phyloP scores from a whole-genome alignment of 1,140 invertebrate genomes.

The Trichonephila inaurata region DNA sequence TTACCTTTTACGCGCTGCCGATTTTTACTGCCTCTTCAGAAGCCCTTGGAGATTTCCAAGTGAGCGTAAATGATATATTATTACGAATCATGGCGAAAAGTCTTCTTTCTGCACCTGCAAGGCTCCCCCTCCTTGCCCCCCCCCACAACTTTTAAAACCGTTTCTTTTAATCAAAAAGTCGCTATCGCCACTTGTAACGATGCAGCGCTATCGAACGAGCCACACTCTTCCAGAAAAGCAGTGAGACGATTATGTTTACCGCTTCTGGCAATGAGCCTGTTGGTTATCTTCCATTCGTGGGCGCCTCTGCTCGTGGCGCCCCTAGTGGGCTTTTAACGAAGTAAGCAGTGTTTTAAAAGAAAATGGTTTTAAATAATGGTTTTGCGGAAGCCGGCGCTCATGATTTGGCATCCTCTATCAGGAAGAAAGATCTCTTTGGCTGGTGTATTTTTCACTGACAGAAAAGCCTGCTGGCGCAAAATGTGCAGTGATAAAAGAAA shows the following conservation, averaged over 20 bases:
- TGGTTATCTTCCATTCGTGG: conserved; percentile 63
- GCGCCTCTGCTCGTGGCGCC: conserved; percentile 52
- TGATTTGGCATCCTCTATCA: conserved; percentile 43
- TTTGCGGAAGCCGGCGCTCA: neutral
- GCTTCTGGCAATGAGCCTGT: conserved; percentile 59
- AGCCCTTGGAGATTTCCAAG: conserved; percentile 58
- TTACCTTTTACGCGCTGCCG: conserved; percentile 68
- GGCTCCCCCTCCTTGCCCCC: neutral
- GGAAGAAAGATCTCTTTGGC: neutral
- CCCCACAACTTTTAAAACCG: conserved; percentile 45
- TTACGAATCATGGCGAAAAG: conserved; percentile 41
- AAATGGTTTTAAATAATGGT: conserved; percentile 67
- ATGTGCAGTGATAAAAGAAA: conserved; percentile 55
- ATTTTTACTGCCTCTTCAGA: conserved; percentile 64
- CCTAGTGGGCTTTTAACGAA: conserved; percentile 65
- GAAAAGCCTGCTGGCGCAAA: conserved; percentile 9
- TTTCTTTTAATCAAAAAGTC: conserved; percentile 72
- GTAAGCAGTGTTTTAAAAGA: conserved; percentile 68
- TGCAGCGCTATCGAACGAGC: conserved; percentile 40
- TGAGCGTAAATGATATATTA: conserved; percentile 71
- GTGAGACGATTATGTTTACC: conserved; percentile 71
- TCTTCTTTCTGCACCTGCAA: conserved; percentile 47
- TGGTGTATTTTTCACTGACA: conserved; percentile 50
- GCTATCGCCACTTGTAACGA: conserved; percentile 63
- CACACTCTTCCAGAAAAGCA: conserved; percentile 15